Conservation (phyloP, 2,888 invertebrate species). For the Cantharis nigra region DNA sequence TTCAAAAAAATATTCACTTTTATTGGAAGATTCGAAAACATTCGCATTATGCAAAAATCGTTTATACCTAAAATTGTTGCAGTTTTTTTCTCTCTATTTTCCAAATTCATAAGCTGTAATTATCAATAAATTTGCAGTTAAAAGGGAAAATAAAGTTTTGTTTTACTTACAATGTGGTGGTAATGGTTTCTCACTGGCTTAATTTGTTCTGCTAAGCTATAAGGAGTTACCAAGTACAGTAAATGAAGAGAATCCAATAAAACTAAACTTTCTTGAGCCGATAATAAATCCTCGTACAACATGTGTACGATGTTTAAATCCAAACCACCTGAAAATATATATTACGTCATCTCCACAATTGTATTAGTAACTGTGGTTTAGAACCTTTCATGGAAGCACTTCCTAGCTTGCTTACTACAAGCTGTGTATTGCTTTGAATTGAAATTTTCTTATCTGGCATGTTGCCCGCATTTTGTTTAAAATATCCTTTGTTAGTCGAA, state of each 20-base stretch:
- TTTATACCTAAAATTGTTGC: conserved; percentile 77
- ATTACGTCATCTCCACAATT: not conserved
- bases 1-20: conserved; percentile 55
- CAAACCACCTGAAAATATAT: conserved; percentile 68
- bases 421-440: conserved; percentile 54
- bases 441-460: conserved; percentile 2
- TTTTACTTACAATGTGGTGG: conserved; percentile 64
- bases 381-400: conserved; percentile 81
- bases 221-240: conserved; percentile 83
- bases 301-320: conserved; percentile 71
- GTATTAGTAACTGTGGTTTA: not conserved
- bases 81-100: conserved; percentile 68
- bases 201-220: conserved; percentile 66
- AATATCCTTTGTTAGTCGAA: not conserved
- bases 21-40: conserved; percentile 69
- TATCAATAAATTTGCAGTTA: not conserved
- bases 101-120: conserved; percentile 31
- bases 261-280: conserved; percentile 76
- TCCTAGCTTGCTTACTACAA: conserved; percentile 71
- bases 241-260: conserved; percentile 83
- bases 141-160: not conserved
- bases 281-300: conserved; percentile 75
- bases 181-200: conserved; percentile 60
- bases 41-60: conserved; percentile 71
- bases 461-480: not conserved